These are phyloP conservation scores for Rissa tridactyla DNA, from an alignment of 2,113 vertebrate genomes.

Conservation along the genomic window DNA sequence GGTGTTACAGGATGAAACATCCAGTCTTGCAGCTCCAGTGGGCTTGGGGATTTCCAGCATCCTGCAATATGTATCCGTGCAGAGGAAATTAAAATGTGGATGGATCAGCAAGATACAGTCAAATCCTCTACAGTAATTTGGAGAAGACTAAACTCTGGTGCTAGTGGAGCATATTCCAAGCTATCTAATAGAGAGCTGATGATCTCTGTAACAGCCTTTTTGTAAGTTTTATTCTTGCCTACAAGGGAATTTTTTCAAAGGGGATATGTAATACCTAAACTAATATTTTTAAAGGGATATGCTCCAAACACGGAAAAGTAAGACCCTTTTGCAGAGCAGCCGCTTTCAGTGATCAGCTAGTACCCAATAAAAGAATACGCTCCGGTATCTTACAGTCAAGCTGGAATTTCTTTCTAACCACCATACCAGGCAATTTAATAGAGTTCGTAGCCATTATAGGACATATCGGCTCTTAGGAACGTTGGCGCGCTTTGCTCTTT, in stretches of 20 bases:
- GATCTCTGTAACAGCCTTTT: constrained; percentile 61
- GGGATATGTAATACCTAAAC: background rate
- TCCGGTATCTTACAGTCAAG: background rate
- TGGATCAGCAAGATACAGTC: constrained; percentile 70
- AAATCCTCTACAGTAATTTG: constrained; percentile 63
- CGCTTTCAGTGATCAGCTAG: background rate
- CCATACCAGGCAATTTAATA: background rate
- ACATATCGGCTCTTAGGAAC: background rate
- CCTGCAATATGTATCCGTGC: constrained; percentile 65
- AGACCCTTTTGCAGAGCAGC: background rate
- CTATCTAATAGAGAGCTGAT: constrained; percentile 57
- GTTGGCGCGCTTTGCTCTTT: background rate
- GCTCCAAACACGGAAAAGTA: background rate
- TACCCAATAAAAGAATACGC: background rate
- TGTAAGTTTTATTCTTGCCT: constrained; percentile 60
- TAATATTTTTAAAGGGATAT: constrained; percentile 24
- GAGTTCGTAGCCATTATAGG: background rate
- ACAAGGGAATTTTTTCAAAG: constrained; percentile 40
- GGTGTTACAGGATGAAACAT: constrained; percentile 63
- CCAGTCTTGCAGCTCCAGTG: constrained; percentile 65
- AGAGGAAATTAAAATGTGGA: constrained; percentile 71
- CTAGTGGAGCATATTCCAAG: constrained; percentile 49
- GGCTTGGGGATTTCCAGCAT: constrained; percentile 70
- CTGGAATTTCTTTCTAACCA: background rate
- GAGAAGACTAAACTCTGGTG: constrained; percentile 60